Evolutionary conservation across 2,113 vertebrate species (phyloP), one percentile per base, ranked within the genome.

Genomic region (Scytalopus superciliaris): DNA sequence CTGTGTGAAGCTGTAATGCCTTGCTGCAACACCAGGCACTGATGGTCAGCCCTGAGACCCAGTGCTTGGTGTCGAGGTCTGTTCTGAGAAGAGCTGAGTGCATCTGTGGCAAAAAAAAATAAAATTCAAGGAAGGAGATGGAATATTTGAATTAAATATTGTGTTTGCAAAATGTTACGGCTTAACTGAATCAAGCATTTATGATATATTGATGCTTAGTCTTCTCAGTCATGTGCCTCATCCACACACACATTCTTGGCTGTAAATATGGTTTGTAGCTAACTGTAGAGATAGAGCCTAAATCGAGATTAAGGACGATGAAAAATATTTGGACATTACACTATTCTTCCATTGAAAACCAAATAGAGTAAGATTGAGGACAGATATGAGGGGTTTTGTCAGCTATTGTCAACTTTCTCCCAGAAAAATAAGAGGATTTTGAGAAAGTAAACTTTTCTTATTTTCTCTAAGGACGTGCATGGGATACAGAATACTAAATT

Each of bases 31-130:
- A 33, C 19, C n/a, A 50, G 49, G 37, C 22, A 6, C 30, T 16
- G n/a, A 14, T 14, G 10, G 39, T 63, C 44, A 57, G 4, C 42
- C 39, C 67, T 2, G 3, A 50, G 35, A 30, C 14, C 14, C 47
- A n/a, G 0, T 8, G 56, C 35, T 87, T 0, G 0, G 24, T 60
- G 17, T n/a, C 1, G 0, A 17, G 35, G 57, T 42, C 53, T 47
- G 9, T 49, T 74, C 35, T 28, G 31, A 57, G 80, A 72, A 40
- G 14, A 67, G 23, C 37, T n/a, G 19, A 50, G 53, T 27, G 6
- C n/a, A 9, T 88, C 37, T 62, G 17, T 57, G 31, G 24, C 47
- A 68, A 11, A 30, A 47, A 37, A 40, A 60, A 53, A 45, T 42
- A 69, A 44, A 14, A 10, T 14, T 17, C 19, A 17, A 59, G 39